Evolutionary conservation across 2,797 vertebrate species (phyloP).

Genomic region (Sternarchorhynchus goeldii): DNA sequence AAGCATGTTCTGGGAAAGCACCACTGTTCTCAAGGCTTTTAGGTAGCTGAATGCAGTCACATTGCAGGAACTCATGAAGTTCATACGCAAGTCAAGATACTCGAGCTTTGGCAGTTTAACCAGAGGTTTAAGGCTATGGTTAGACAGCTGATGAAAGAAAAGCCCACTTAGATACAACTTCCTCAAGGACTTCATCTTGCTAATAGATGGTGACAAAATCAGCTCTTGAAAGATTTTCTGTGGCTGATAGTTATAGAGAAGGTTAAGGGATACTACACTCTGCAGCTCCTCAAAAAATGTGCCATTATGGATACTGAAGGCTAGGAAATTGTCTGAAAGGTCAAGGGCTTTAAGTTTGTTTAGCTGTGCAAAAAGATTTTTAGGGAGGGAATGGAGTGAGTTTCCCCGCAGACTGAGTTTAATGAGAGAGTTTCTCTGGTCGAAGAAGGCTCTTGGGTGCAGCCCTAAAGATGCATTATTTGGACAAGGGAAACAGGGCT

Average conservation of each 20-base stretch:
- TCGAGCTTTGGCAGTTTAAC: constrained; percentile 65
- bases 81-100: constrained; percentile 75
- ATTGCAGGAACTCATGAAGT: constrained; percentile 72
- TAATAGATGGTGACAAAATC: constrained; percentile 68
- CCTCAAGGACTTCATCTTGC: constrained; percentile 65
- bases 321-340: constrained; percentile 78
- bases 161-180: constrained; percentile 74
- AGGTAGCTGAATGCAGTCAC: constrained; percentile 64
- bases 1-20: constrained; percentile 79
- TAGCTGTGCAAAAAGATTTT: constrained; percentile 66
- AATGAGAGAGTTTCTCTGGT: constrained; percentile 65
- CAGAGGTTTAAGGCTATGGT: constrained; percentile 63
- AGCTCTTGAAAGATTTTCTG: constrained; percentile 63
- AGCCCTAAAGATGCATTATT: constrained; percentile 68
- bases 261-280: constrained; percentile 70
- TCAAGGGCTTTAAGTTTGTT: constrained; percentile 69
- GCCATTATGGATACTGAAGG: constrained; percentile 70
- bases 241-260: constrained; percentile 80
- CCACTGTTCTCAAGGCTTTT: constrained; percentile 64
- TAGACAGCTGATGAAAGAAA: constrained; percentile 74
- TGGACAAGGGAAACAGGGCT: constrained; percentile 81
- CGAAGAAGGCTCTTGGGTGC: constrained; percentile 63
- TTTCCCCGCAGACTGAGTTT: constrained; percentile 75
- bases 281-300: constrained; percentile 75
- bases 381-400: constrained; percentile 72